Conservation (phyloP, 1,140 invertebrate species). For the Oreohelix idahoensis region DNA sequence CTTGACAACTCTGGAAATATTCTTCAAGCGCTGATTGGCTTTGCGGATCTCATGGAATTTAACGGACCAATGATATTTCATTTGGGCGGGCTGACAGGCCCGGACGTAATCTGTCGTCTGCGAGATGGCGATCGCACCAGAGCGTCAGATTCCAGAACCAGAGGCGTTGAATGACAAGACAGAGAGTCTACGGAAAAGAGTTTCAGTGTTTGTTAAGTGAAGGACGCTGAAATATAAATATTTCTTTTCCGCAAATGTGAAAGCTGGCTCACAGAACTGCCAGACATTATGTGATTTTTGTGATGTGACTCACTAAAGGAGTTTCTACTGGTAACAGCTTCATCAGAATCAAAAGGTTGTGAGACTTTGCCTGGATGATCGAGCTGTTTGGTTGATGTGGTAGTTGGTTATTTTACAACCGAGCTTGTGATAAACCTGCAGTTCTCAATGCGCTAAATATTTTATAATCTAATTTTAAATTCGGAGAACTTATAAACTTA, state of each 20-base stretch:
- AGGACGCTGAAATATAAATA: conserved; percentile 3
- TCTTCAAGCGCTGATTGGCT: neutral
- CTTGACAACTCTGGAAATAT: neutral
- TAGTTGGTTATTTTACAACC: too few relatives aligned
- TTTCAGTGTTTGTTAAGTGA: neutral
- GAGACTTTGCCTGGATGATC: too few relatives aligned
- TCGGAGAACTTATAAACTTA: too few relatives aligned
- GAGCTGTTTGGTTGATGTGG: too few relatives aligned
- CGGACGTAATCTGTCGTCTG: conserved; percentile 1
- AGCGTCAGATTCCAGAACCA: conserved; percentile 1
- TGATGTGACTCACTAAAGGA: neutral
- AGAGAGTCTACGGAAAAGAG: neutral
- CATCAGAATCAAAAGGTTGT: too few relatives aligned
- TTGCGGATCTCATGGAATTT: neutral
- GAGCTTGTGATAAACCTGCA: too few relatives aligned
- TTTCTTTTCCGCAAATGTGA: neutral
- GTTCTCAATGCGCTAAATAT: too few relatives aligned
- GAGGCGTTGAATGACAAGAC: conserved; percentile 11
- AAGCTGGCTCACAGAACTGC: neutral
- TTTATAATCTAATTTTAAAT: too few relatives aligned
- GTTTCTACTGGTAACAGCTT: neutral
- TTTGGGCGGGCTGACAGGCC: neutral
- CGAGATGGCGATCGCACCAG: neutral
- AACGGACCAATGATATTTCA: conserved; percentile 26
- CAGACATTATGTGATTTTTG: neutral